Base-by-base conservation (phyloP, 2,797 vertebrate species). In the Phoeniculus purpureus region DNA sequence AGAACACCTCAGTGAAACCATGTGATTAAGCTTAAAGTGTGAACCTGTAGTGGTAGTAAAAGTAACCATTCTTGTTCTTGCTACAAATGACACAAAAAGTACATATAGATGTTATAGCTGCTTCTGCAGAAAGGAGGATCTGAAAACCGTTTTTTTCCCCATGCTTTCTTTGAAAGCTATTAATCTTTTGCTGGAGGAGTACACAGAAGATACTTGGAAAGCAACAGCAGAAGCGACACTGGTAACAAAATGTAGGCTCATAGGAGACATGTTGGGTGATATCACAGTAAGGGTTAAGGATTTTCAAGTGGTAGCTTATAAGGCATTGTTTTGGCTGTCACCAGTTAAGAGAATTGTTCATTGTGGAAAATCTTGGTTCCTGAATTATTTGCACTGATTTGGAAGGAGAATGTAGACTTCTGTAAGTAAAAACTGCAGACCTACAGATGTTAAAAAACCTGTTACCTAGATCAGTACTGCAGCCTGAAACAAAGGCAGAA, bases 401-500 rank as follows among this genome's bases (percentile, higher is more conserved):
- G 32, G 25, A 22, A 84, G 10, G 73, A 89, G 9, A 80, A 23
- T 47, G 22, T 59, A 62, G 29, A 23, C 68, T 37, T 45, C 40
- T 14, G 5, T 54, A 70, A 68, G 26, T 31, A 40, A 26, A 73
- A 62, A 21, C 3, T 56, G 80, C n/a, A 68, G 34, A 29, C 32
- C 29, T 51, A 19, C 20, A 54, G 52, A 55, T 61, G 11, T 64
- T 73, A 54, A 40, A 87, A 75, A 48, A 47, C 17, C 58, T 92
- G 9, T 87, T 94, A 71, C n/a, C 59, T 81, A 83, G 48, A n/a
- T 74, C n/a, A 56, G 8, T 48, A 27, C 19, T 91, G 27, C 23
- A 72, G 34, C 37, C 79, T 81, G 64, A 97, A 74, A 70, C 59
- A n/a, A 94, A 90, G 75, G 67, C 89, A 45, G 52, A 88, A 78